phyloP scores from a whole-genome alignment of 53 echinoderm and acorn worm genomes.

The Patiria pectinifera region DNA sequence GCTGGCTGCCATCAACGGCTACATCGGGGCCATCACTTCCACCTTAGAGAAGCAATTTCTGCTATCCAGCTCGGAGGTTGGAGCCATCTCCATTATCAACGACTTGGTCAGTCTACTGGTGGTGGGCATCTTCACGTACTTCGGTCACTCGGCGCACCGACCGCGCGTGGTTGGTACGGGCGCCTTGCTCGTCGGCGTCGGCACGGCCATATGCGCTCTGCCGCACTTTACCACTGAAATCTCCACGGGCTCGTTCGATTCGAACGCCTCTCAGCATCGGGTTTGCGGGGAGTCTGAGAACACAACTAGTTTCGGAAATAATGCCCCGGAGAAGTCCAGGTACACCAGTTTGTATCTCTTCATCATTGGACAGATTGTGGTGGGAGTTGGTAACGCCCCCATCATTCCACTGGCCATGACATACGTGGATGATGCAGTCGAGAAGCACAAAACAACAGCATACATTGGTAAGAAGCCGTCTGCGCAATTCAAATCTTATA shows the following conservation, averaged over 20 bases:
- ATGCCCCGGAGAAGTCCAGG: not conserved
- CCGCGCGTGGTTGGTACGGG: slow-evolving; percentile 40
- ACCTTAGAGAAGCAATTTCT: slow-evolving; percentile 47
- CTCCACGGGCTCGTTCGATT: not conserved
- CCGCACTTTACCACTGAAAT: slow-evolving; percentile 37
- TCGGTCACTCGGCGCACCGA: slow-evolving; percentile 47
- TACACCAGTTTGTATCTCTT: slow-evolving; percentile 7
- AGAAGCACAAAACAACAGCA: slow-evolving; percentile 3
- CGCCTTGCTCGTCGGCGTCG: slow-evolving; percentile 37
- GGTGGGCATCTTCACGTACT: slow-evolving; percentile 25
- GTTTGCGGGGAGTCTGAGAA: not conserved
- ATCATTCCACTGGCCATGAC: slow-evolving; percentile 49
- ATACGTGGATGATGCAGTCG: slow-evolving; percentile 53
- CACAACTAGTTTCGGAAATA: not conserved
- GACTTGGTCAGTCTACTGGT: slow-evolving; percentile 27
- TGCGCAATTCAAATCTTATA: not conserved
- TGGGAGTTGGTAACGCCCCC: slow-evolving; percentile 36
- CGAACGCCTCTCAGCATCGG: slow-evolving; percentile 7
- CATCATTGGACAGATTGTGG: slow-evolving; percentile 49
- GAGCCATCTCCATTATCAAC: slow-evolving; percentile 39
- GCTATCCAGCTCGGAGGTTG: slow-evolving; percentile 51
- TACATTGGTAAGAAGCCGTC: slow-evolving; percentile 24
- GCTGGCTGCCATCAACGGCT: slow-evolving; percentile 35
- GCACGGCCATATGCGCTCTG: slow-evolving; percentile 38
- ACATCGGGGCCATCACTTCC: slow-evolving; percentile 42